Base-by-base conservation (phyloP, 2,113 vertebrate species). In the Ptilorrhoa leucosticta region DNA sequence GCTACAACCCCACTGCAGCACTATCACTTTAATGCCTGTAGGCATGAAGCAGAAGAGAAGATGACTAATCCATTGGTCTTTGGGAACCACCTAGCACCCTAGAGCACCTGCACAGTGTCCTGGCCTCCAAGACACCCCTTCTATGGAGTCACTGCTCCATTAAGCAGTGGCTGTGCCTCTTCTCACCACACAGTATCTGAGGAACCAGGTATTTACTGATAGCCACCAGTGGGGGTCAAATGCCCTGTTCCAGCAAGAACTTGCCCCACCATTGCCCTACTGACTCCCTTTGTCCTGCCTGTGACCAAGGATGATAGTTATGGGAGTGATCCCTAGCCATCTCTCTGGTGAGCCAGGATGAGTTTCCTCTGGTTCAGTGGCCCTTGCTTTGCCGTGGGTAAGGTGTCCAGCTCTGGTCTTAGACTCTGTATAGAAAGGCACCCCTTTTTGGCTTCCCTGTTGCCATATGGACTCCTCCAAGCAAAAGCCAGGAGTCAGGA, bases 41-140 rank as follows among this genome's bases (percentile, higher is more conserved):
- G 33, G 47, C 19, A 47, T 15, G 54, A 73, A 89, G 24, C 30
- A 53, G 60, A 69, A 58, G 9, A 91, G 47, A 54, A 82, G 12
- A 45, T 31, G 17, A 39, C 17, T 40, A 10, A 20, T 70, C 44
- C n/a, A 17, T 33, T 33, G 44, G 23, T 44, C 12, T 94, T 69
- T 4, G 15, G 45, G 58, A 83, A 17, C 23, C 50, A 31, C 3
- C 19, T 53, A 76, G 21, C 44, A 76, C 10, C 21, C 0, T 1
- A 69, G 12, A 78, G 18, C 17, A 61, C 27, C 16, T 80, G 42
- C 4, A 39, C 12, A 48, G 9, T 33, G 22, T 61, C 15, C 6
- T 14, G 65, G 27, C 14, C 31, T 85, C 1, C 0, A 82, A 56
- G 30, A 33, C 0, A 0, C 14, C 10, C 14, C 10, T 61, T 73